Evolutionary conservation across 2,113 vertebrate species (phyloP).

Genomic region (Brachionichthys hirsutus): DNA sequence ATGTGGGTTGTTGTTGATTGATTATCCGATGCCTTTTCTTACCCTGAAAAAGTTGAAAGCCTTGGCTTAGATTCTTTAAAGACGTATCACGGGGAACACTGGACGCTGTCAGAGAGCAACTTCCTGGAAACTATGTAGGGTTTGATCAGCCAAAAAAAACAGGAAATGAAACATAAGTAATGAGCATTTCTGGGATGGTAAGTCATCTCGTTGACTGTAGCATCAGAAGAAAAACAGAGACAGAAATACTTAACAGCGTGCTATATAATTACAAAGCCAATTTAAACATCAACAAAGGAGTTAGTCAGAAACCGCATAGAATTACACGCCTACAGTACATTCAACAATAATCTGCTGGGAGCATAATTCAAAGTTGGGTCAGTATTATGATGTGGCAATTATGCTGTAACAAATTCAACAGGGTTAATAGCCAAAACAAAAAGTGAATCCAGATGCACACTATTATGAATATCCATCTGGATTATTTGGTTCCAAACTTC

Average conservation of each 20-base stretch:
- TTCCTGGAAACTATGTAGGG: slow-evolving; percentile 13
- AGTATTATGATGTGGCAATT: slow-evolving; percentile 36
- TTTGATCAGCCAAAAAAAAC: slow-evolving; percentile 37
- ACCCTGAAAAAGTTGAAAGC: too few species aligned
- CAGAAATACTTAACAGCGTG: slow-evolving; percentile 41
- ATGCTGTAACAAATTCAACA: slow-evolving; percentile 42
- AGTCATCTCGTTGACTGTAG: slow-evolving; percentile 49
- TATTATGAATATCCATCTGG: slow-evolving; percentile 14
- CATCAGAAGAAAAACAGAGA: slow-evolving; percentile 57
- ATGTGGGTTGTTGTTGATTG: too few species aligned
- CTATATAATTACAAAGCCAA: slow-evolving; percentile 56
- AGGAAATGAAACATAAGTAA: slow-evolving; percentile 67
- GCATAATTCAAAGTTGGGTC: slow-evolving; percentile 47
- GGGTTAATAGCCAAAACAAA: slow-evolving; percentile 24
- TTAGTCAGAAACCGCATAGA: slow-evolving; percentile 50
- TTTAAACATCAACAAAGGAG: slow-evolving; percentile 55
- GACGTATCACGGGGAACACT: slow-evolving; percentile 6
- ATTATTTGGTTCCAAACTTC: slow-evolving; percentile 25
- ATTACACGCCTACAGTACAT: slow-evolving; percentile 37
- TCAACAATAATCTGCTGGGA: slow-evolving; percentile 36
- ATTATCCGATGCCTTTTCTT: too few species aligned
- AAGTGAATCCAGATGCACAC: slow-evolving; percentile 54
- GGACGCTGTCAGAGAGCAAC: slow-evolving; percentile 15
- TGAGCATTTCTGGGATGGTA: slow-evolving; percentile 59
- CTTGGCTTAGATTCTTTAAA: too few species aligned